Evolutionary conservation across 1,140 invertebrate genomes (phyloP).

Genomic region (Bombus balteatus): DNA sequence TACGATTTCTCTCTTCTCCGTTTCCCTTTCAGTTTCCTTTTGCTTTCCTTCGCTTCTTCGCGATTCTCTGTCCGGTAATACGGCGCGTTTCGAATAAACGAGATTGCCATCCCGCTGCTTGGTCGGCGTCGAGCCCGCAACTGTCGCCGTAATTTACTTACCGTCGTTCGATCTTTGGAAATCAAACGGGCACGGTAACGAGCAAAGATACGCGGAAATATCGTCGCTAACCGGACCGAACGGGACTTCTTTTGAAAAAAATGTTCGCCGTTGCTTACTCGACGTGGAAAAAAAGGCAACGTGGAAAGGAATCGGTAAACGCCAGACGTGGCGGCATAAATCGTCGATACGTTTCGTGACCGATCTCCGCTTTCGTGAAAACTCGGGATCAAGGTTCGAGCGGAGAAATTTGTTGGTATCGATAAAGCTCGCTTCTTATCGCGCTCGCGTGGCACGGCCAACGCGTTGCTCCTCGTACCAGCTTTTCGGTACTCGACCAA

Average conservation of each 20-base stretch:
- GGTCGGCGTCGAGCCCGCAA: background rate
- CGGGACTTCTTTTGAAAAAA: background rate
- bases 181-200: background rate
- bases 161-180: background rate
- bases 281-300: too few species aligned
- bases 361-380: background rate
- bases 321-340: background rate
- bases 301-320: background rate
- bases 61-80: background rate
- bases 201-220: too few species aligned
- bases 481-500: constrained; percentile 1
- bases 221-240: too few species aligned
- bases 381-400: background rate
- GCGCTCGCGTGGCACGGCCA: background rate
- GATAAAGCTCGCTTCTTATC: constrained; percentile 27
- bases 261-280: background rate
- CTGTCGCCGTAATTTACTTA: constrained; percentile 8
- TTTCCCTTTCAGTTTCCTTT: background rate
- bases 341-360: background rate
- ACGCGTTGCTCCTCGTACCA: too few species aligned
- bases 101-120: constrained; percentile 22
- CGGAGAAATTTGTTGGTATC: constrained; percentile 10
- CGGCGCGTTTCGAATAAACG: constrained; percentile 40
- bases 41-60: too few species aligned
- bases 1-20: background rate